A percentile compares a stretch with the other conserved stretches of the same genome.
These are phyloP conservation scores for Leptinotarsa lineolata DNA, from an alignment of 1,140 invertebrate species.

Conservation along the genomic window DNA sequence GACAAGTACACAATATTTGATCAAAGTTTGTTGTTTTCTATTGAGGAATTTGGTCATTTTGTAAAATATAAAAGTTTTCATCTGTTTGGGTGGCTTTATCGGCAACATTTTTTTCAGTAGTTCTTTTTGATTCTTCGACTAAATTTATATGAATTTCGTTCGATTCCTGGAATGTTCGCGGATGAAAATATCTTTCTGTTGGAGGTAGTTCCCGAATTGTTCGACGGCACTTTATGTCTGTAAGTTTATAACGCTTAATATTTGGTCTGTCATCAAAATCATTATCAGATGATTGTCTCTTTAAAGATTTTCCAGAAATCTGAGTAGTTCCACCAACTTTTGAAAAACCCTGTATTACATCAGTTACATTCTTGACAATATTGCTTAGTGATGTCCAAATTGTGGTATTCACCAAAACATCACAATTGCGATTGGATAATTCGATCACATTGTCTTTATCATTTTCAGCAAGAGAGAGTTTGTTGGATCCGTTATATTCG, in stretches of 20 bases:
- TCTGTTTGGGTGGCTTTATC: slow-evolving; percentile 47
- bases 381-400: slow-evolving; percentile 41
- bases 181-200: background rate
- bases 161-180: background rate
- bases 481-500: background rate
- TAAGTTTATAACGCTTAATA: slow-evolving; percentile 44
- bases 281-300: slow-evolving; percentile 30
- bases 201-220: slow-evolving; percentile 35
- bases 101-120: slow-evolving; percentile 23
- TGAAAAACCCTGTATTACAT: slow-evolving; percentile 22
- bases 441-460: no score
- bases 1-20: no score
- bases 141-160: slow-evolving; percentile 27
- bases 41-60: background rate
- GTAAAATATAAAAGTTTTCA: slow-evolving; percentile 7
- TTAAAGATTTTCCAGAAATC: slow-evolving; percentile 23
- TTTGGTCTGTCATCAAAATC: slow-evolving; percentile 24
- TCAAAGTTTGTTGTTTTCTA: no score
- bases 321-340: background rate
- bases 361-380: slow-evolving; percentile 38
- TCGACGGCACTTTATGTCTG: slow-evolving; percentile 42
- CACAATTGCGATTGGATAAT: no score
- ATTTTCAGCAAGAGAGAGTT: slow-evolving; percentile 3
- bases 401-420: no score
- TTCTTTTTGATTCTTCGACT: slow-evolving; percentile 28